These are phyloP conservation scores for Alcis repandata DNA, from an alignment of 2,888 invertebrate genomes.

Conservation along the genomic window DNA sequence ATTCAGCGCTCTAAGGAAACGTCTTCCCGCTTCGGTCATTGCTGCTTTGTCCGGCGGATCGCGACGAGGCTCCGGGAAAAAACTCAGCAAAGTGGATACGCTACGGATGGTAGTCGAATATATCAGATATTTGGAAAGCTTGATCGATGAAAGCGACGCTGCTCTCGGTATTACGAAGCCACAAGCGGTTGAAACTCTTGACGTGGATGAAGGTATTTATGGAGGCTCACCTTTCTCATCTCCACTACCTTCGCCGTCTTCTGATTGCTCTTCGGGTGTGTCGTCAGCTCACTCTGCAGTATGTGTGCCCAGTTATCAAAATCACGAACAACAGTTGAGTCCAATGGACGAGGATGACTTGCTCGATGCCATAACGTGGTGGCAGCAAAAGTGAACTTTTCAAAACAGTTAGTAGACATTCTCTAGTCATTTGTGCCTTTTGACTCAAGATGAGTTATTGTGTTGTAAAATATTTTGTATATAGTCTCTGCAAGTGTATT, in stretches of 20 bases:
- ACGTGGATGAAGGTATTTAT: constrained; percentile 76
- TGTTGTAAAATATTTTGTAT: constrained; percentile 24
- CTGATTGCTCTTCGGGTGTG: constrained; percentile 88
- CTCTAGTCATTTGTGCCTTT: constrained; percentile 63
- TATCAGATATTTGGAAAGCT: constrained; percentile 92
- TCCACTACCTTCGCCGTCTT: constrained; percentile 88
- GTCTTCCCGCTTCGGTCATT: constrained; percentile 93
- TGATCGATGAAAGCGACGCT: constrained; percentile 91
- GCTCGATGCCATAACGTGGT: constrained; percentile 93
- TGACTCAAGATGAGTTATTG: neutral
- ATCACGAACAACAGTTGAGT: constrained; percentile 81
- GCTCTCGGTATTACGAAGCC: constrained; percentile 67
- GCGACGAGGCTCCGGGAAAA: constrained; percentile 92
- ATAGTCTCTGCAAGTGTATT: constrained; percentile 28
- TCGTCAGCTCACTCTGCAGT: constrained; percentile 71
- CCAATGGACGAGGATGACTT: constrained; percentile 94
- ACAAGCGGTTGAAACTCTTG: constrained; percentile 51
- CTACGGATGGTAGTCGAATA: constrained; percentile 96
- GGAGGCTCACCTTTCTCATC: constrained; percentile 78
- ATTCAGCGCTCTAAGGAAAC: constrained; percentile 94
- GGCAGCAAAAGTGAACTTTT: constrained; percentile 88
- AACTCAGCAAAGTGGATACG: constrained; percentile 96
- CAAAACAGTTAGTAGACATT: constrained; percentile 39
- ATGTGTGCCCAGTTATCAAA: constrained; percentile 58
- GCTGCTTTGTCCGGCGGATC: constrained; percentile 88